A percentile compares a stretch with the other conserved stretches of the same genome.
Evolutionary conservation across 1,140 invertebrate species (phyloP).

Genomic region (Pomacea maculata): DNA sequence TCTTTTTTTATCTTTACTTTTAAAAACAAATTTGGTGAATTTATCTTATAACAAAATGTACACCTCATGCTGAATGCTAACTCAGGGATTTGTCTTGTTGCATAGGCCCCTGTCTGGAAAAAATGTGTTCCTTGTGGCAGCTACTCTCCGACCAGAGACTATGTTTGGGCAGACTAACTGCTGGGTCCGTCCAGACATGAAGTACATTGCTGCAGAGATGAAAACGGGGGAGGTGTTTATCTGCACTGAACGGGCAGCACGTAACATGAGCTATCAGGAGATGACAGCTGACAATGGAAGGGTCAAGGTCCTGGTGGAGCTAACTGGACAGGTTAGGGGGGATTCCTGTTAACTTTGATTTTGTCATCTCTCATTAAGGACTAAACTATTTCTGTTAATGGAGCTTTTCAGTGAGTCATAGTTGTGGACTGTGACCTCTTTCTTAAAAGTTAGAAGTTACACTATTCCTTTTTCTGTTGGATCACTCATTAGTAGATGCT

Average conservation of each 20-base stretch:
- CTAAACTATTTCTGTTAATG: not conserved
- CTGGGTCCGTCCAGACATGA: conserved; percentile 95
- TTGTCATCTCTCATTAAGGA: not conserved
- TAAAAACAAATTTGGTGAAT: too few relatives aligned
- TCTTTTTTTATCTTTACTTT: too few relatives aligned
- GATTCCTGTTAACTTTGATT: not conserved
- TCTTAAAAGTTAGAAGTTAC: too few relatives aligned
- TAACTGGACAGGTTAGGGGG: conserved; percentile 77
- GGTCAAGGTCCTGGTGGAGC: conserved; percentile 75
- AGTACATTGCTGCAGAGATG: conserved; percentile 86
- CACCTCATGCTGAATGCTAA: not conserved
- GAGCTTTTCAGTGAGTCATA: not conserved
- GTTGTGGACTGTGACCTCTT: too few relatives aligned
- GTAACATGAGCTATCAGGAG: conserved; percentile 96
- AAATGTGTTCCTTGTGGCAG: conserved; percentile 87
- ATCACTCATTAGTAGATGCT: too few relatives aligned
- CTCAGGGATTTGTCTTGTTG: conserved; percentile 6
- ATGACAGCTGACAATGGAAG: conserved; percentile 85
- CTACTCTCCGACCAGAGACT: conserved; percentile 97
- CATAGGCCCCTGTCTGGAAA: conserved; percentile 49
- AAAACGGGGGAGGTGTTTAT: conserved; percentile 81
- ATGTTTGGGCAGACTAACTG: conserved; percentile 99
- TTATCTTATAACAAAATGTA: too few relatives aligned
- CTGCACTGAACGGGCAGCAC: conserved; percentile 85
- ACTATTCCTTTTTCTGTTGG: too few relatives aligned